These are phyloP conservation scores for Phenganax subtilis DNA, from an alignment of 92 coral and sea anemone genomes.

Conservation along the genomic window DNA sequence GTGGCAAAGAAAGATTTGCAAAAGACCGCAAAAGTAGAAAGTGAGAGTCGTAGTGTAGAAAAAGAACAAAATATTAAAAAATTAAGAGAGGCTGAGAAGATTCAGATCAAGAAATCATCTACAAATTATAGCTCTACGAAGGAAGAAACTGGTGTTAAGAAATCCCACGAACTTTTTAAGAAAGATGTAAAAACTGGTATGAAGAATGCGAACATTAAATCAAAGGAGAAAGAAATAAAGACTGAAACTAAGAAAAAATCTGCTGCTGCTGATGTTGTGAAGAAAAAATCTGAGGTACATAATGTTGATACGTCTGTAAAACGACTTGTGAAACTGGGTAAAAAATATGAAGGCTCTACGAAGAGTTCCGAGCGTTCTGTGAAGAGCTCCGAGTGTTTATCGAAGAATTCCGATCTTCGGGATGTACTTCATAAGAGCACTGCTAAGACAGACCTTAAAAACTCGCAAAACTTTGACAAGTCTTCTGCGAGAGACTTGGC, in stretches of 20 bases:
- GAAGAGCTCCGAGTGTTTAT: too few relatives aligned
- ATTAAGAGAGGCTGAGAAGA: neutral
- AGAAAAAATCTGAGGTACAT: slow-evolving; percentile 7
- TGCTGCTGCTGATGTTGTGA: neutral
- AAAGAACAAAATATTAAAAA: neutral
- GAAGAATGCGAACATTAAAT: too few relatives aligned
- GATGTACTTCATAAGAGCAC: neutral
- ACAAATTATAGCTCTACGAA: too few relatives aligned
- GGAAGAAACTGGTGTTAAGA: too few relatives aligned
- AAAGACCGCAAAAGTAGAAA: neutral
- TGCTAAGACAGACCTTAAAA: neutral
- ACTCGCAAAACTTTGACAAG: neutral
- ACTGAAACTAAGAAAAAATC: neutral
- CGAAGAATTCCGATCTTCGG: neutral
- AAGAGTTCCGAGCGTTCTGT: too few relatives aligned
- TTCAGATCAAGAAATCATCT: neutral
- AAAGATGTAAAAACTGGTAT: too few relatives aligned
- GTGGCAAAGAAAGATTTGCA: neutral
- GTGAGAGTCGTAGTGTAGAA: neutral
- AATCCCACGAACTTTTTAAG: too few relatives aligned
- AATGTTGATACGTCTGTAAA: neutral
- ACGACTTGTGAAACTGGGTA: neutral
- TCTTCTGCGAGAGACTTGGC: neutral
- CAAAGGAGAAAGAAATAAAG: neutral
- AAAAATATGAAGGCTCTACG: neutral